These are phyloP conservation scores for Axea sp. DNA, from an alignment of 2,888 invertebrate species.

Conservation along the genomic window DNA sequence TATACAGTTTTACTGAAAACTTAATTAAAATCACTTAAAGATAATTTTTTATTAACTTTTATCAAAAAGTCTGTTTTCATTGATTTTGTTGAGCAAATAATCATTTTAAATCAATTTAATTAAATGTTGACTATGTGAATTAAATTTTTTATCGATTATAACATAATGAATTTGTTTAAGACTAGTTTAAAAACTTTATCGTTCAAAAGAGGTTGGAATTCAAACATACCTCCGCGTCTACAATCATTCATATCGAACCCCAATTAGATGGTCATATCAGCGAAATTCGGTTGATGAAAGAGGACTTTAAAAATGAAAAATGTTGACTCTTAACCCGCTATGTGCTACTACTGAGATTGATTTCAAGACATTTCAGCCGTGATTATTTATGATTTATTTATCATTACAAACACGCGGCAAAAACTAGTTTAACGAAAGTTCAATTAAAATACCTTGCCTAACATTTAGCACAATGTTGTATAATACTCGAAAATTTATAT, in stretches of 20 bases:
- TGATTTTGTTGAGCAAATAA: too few species aligned
- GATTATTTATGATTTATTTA: constrained; percentile 28
- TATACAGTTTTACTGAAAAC: too few species aligned
- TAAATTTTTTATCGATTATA: too few species aligned
- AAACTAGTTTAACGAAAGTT: constrained; percentile 15
- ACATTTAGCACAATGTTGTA: too few species aligned
- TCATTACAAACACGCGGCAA: constrained; percentile 11
- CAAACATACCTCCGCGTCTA: constrained; percentile 29
- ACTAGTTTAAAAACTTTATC: constrained; percentile 39
- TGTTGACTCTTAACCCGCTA: constrained; percentile 8
- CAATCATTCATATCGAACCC: constrained; percentile 12
- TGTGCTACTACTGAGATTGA: constrained; percentile 16
- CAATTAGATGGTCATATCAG: constrained; percentile 10
- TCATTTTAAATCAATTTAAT: too few species aligned
- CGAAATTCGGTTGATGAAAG: constrained; percentile 17
- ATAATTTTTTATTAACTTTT: too few species aligned
- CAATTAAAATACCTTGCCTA: constrained; percentile 5
- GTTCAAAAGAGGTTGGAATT: constrained; percentile 45
- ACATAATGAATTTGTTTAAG: constrained; percentile 16
- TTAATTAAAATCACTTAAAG: too few species aligned
- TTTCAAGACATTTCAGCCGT: constrained; percentile 19
- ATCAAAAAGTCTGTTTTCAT: too few species aligned
- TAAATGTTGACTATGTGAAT: too few species aligned
- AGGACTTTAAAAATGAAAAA: constrained; percentile 29
- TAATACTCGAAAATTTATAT: too few species aligned